A percentile compares a stretch with the other conserved stretches of the same genome.
Conservation (phyloP, 2,113 vertebrate species). For the Sporophila hypoxantha region DNA sequence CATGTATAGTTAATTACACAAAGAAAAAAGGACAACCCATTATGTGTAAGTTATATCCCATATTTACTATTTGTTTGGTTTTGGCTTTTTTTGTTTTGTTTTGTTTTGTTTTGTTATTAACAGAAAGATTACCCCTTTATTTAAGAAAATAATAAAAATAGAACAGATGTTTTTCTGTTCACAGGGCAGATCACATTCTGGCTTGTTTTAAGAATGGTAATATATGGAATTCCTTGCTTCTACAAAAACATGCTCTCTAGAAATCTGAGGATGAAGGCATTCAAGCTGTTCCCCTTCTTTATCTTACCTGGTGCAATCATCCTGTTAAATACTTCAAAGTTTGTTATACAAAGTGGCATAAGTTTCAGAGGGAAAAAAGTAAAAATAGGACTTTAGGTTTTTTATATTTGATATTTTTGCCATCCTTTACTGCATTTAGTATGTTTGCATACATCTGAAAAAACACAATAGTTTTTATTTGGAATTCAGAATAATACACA, state of each 20-base stretch:
- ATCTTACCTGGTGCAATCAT: not conserved
- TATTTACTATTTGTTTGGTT: not conserved
- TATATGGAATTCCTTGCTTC: not conserved
- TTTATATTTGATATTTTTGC: not conserved
- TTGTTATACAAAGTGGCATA: not conserved
- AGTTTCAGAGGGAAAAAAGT: not conserved
- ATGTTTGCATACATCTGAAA: not conserved
- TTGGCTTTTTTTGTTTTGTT: too few relatives aligned
- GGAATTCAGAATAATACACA: not conserved
- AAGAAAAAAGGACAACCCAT: not conserved
- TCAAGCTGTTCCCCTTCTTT: not conserved
- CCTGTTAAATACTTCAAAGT: not conserved
- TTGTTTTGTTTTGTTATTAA: not conserved
- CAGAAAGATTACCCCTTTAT: not conserved
- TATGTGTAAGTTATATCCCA: not conserved
- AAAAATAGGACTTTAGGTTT: not conserved
- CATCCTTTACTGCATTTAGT: not conserved
- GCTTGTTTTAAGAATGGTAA: not conserved
- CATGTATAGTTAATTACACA: not conserved
- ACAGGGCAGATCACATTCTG: not conserved
- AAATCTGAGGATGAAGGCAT: not conserved
- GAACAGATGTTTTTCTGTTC: not conserved
- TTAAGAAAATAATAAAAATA: not conserved
- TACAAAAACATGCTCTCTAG: not conserved
- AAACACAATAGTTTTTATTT: not conserved